Percentiles rank a stretch among this genome's conserved stretches.
phyloP scores from a whole-genome alignment of 2,797 vertebrate genomes.

The Megaceryle alcyon region DNA sequence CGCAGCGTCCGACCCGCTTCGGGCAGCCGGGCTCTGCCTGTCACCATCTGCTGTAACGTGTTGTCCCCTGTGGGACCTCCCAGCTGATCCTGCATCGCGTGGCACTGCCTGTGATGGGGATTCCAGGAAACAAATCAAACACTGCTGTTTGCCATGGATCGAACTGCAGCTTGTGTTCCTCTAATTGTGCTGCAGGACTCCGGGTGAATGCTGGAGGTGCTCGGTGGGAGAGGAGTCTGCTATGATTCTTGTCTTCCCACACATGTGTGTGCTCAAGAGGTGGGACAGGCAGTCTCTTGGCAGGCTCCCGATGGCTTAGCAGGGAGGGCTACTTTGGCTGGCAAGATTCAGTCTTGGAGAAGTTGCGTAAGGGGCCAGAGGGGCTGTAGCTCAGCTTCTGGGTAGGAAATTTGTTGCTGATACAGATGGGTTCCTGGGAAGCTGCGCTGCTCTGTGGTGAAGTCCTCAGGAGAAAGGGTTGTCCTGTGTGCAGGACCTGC shows the following conservation, averaged over 20 bases:
- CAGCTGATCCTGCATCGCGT: background rate
- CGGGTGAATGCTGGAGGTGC: background rate
- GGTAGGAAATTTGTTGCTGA: background rate
- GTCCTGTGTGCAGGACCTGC: background rate
- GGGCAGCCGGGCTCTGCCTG: background rate
- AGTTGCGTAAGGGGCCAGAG: background rate
- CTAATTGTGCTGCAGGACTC: background rate
- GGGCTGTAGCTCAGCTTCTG: background rate
- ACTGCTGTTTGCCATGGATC: background rate
- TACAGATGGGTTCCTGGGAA: too few relatives aligned
- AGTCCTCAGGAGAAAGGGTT: background rate
- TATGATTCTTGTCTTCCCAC: accelerated
- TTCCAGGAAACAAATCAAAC: background rate
- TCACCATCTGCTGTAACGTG: accelerated
- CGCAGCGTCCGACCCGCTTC: accelerated
- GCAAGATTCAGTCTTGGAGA: background rate
- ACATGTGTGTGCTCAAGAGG: accelerated
- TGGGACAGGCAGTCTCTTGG: background rate
- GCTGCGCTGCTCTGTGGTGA: background rate
- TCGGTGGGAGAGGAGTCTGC: background rate
- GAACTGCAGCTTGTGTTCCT: background rate
- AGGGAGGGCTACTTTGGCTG: background rate
- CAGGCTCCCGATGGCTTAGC: background rate
- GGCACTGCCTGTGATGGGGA: background rate
- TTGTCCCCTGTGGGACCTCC: background rate